phyloP scores from a whole-genome alignment of 2,888 invertebrate species.

The Andricus quercusramuli region DNA sequence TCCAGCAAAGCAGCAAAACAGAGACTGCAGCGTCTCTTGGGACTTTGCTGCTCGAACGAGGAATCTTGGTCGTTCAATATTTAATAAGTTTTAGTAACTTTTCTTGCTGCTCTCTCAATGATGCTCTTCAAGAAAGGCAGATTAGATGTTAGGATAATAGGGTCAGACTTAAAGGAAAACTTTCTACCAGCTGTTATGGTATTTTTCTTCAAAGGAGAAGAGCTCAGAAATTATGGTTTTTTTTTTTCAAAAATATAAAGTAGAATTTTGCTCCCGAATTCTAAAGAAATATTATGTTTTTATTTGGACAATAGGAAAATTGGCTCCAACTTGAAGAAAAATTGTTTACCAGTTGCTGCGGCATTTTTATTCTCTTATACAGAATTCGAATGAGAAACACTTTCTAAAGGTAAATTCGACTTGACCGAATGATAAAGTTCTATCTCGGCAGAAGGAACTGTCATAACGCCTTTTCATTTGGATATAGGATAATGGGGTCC shows the following conservation, averaged over 20 bases:
- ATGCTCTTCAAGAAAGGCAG: conserved; percentile 4
- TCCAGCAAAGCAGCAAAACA: background rate
- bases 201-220: background rate
- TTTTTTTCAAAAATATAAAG: background rate
- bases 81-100: conserved; percentile 33
- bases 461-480: too few species aligned
- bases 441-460: too few species aligned
- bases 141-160: conserved; percentile 8
- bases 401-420: too few species aligned
- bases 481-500: too few species aligned
- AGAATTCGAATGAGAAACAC: too few species aligned
- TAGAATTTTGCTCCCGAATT: too few species aligned
- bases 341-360: too few species aligned
- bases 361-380: too few species aligned
- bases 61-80: conserved; percentile 3
- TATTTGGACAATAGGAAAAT: too few species aligned
- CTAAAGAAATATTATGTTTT: too few species aligned
- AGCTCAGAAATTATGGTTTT: background rate
- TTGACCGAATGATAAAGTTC: too few species aligned
- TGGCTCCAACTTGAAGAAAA: too few species aligned
- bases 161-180: background rate
- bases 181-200: background rate
- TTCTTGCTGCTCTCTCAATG: conserved; percentile 17
- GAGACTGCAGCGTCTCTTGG: background rate
- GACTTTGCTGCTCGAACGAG: background rate